Percentiles rank a stretch among this genome's conserved stretches.
phyloP scores from a whole-genome alignment of 2,888 invertebrate genomes.

The Cephalotes varians region DNA sequence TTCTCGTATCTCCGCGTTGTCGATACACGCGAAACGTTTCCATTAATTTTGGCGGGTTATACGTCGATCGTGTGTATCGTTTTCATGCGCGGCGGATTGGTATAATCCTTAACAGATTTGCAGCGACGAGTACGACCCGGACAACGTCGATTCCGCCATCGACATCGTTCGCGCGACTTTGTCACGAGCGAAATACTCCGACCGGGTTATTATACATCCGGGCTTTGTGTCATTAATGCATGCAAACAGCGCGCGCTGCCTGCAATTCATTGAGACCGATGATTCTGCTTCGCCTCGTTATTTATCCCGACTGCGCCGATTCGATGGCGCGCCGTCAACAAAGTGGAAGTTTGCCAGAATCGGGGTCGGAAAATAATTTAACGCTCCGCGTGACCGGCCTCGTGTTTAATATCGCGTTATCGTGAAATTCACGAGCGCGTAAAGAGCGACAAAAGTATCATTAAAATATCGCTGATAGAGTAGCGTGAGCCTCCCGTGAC shows the following conservation, averaged over 20 bases:
- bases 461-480: neutral
- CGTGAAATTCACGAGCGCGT: slow-evolving; percentile 23
- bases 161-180: slow-evolving; percentile 29
- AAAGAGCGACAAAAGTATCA: neutral
- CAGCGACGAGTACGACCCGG: neutral
- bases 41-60: slow-evolving; percentile 20
- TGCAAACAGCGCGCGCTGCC: slow-evolving; percentile 21
- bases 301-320: slow-evolving; percentile 67
- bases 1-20: neutral
- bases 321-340: slow-evolving; percentile 64
- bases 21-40: slow-evolving; percentile 31
- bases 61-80: slow-evolving; percentile 35
- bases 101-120: slow-evolving; percentile 49
- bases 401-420: slow-evolving; percentile 46
- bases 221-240: slow-evolving; percentile 53
- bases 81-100: slow-evolving; percentile 11
- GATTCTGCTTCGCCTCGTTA: slow-evolving; percentile 73
- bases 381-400: neutral
- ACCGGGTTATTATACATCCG: slow-evolving; percentile 25
- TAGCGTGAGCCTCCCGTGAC: neutral
- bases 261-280: slow-evolving; percentile 60
- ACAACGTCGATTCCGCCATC: slow-evolving; percentile 27
- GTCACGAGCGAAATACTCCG: slow-evolving; percentile 32
- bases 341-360: slow-evolving; percentile 68
- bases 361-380: slow-evolving; percentile 35